Percentiles rank a stretch among this genome's conserved stretches.
Evolutionary conservation across 2,888 invertebrate species (phyloP).

Genomic region (Eurois occulta): DNA sequence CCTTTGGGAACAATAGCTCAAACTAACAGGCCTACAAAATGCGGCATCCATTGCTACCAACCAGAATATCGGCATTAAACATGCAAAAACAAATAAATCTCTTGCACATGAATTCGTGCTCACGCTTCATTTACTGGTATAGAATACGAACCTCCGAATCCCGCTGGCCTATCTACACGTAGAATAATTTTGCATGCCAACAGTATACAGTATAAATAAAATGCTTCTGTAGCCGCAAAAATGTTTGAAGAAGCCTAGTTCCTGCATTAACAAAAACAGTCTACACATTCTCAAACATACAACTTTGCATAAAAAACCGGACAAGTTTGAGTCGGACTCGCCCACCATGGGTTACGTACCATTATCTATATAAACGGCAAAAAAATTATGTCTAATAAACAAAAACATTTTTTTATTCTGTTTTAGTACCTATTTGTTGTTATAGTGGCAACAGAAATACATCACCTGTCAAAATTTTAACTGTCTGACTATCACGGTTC

Average conservation of each 20-base stretch:
- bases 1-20: not conserved
- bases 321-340: no score
- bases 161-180: conserved; percentile 5
- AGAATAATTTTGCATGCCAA: conserved; percentile 50
- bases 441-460: no score
- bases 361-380: no score
- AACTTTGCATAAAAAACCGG: no score
- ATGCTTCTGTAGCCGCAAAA: not conserved
- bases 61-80: conserved; percentile 9
- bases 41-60: conserved; percentile 6
- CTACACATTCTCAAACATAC: not conserved
- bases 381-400: no score
- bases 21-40: not conserved
- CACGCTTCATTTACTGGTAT: conserved; percentile 40
- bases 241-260: not conserved
- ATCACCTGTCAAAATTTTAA: no score
- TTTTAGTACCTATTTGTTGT: no score
- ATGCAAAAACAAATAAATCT: conserved; percentile 49
- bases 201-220: not conserved
- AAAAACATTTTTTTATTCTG: no score
- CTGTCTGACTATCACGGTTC: no score
- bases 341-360: no score
- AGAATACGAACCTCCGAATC: conserved; percentile 22
- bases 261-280: not conserved
- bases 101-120: conserved; percentile 33